Evolutionary conservation across 2,113 vertebrate genomes (phyloP), one percentile per base, ranked within the genome.

Genomic region (Anoplopoma fimbria): DNA sequence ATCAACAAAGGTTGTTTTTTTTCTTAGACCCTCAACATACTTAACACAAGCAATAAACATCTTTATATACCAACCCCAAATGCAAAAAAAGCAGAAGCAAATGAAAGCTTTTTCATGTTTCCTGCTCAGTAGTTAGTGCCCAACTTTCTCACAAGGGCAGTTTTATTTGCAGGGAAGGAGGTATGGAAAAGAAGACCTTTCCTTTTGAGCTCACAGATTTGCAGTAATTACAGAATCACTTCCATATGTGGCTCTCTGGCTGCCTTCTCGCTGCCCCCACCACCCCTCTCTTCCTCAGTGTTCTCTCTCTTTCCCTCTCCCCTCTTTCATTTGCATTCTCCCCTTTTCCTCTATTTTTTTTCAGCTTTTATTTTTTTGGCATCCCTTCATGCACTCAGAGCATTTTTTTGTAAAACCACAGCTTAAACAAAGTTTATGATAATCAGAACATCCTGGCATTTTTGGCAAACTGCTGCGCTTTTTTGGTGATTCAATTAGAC

Each of bases 141-240:
- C 93, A 80, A 60, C 77, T 87, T 90, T 93, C 88, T 92, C 91
- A 94, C 92, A 95, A 93, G 92, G 91, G 87, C 86, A 91, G 93
- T 93, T 94, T 94, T 95, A 93, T 94, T 92, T 94, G 92, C 87
- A 87, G 90, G 91, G 89, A 93, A 91, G 89, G 88, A 95, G 93
- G 91, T 90, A 93, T 93, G 92, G 93, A 94, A 93, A 94, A 94
- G 92, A 92, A 94, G 92, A 94, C 90, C 93, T 94, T 95, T 95
- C 93, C 92, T 94, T 93, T 93, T 92, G 92, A 94, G 94, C 95
- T 94, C 93, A 94, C 92, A 95, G 95, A 95, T 95, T 95, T 95
- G 92, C 94, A 92, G 90, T 96, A 96, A 95, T 96, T 95, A 96
- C 94, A 93, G 92, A 96, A 96, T 96, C 87, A 94, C 94, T 96